Evolutionary conservation across 2,113 vertebrate genomes (phyloP).

Genomic region (Otis tarda): DNA sequence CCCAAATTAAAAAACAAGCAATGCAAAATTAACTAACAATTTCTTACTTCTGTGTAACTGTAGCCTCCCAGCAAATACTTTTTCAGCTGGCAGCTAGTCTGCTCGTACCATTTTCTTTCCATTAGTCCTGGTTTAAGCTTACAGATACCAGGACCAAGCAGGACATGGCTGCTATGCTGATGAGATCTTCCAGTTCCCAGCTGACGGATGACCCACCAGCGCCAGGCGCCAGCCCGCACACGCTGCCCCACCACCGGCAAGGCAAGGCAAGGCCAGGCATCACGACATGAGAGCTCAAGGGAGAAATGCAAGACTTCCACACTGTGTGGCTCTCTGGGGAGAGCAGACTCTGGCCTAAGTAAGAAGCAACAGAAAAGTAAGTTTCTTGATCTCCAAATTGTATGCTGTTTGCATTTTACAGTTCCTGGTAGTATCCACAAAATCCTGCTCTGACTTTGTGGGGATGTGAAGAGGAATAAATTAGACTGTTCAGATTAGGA

Average conservation of each 20-base stretch:
- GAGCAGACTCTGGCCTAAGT: neutral
- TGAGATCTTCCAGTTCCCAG: neutral
- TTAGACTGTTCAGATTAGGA: neutral
- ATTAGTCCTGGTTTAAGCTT: neutral
- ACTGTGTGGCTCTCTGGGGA: neutral
- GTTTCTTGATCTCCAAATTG: neutral
- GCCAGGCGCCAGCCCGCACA: neutral
- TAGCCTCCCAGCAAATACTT: neutral
- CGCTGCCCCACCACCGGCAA: neutral
- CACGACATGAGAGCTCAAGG: neutral
- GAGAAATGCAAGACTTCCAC: neutral
- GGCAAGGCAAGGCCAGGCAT: neutral
- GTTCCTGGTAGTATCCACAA: neutral
- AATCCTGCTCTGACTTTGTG: neutral
- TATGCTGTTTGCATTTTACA: neutral
- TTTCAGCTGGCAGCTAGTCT: neutral
- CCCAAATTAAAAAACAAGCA: neutral
- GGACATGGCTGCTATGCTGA: neutral
- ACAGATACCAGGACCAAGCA: neutral
- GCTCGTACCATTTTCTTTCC: neutral
- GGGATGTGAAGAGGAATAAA: neutral
- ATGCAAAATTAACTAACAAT: neutral
- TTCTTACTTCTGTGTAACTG: neutral
- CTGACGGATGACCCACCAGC: neutral
- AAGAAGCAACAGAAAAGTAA: neutral